phyloP scores from a whole-genome alignment of 1,140 invertebrate genomes.

The Aleiodes sp. region DNA sequence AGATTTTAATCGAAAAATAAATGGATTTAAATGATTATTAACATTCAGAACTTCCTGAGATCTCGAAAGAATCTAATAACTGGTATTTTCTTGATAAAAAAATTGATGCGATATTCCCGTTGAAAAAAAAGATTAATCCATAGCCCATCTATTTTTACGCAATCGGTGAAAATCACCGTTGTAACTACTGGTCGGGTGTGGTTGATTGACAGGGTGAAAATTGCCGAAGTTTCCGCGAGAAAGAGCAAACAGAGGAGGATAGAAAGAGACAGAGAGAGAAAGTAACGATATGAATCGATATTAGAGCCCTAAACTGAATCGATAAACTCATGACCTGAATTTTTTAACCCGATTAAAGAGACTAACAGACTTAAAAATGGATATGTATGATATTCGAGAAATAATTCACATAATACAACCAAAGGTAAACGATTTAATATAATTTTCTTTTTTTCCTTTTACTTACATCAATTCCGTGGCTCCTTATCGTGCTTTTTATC shows the following conservation, averaged over 20 bases:
- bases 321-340: background rate
- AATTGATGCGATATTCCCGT: too few relatives aligned
- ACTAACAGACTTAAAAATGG: background rate
- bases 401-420: background rate
- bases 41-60: too few relatives aligned
- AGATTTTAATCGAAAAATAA: too few relatives aligned
- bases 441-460: constrained; percentile 13
- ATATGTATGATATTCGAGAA: background rate
- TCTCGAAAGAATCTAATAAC: too few relatives aligned
- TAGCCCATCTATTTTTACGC: constrained; percentile 10
- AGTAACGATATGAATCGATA: background rate
- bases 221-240: constrained; percentile 27
- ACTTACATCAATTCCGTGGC: background rate
- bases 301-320: background rate
- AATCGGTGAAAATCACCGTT: background rate
- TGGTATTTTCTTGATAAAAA: too few relatives aligned
- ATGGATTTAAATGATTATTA: too few relatives aligned
- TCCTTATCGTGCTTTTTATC: constrained; percentile 28
- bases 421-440: constrained; percentile 27
- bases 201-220: constrained; percentile 34
- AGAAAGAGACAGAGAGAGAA: background rate
- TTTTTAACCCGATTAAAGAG: background rate
- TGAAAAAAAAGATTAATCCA: too few relatives aligned
- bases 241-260: background rate
- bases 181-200: constrained; percentile 3